Base-by-base conservation (phyloP, 23 tunicate species). In the Trididemnum clinides region DNA sequence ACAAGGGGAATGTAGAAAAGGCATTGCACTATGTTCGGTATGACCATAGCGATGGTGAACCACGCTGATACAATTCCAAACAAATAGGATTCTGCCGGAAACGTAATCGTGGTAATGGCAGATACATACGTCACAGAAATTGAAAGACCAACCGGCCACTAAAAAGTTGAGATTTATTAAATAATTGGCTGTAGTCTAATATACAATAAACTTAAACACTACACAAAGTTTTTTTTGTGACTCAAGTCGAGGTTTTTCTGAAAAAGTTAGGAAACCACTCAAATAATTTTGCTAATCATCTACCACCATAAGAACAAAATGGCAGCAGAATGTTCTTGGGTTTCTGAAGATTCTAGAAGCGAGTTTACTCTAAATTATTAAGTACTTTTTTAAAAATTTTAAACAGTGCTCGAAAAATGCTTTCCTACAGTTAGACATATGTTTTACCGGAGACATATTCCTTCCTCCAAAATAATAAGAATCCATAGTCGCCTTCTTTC, bases 81-180 rank as follows among this genome's bases (percentile, higher is more conserved):
- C 63, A 75, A 39, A 26, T 75, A 75, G 23, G 63, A 23, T 23
- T 75, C 81, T 4, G 81, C 57, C 2, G 81, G 81, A 12, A 36
- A 38, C 4, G 58, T 22, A 26, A 75, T 75, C 34, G 38, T 10
- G 25, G 81, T 75, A 28, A 75, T 21, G 3, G 81, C 81, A 2
- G 81, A 75, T 2, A 75, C 25, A 36, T 4, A 38, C 27, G 58
- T 75, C 25, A 38, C 81, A 12, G 59, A 36, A 4, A 75, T 75
- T 6, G 81, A 75, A 35, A 75, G 58, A 10, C 81, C 81, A 12
- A 75, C 31, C 25, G 81, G 81, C 21, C 36, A 36, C 81, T 75
- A 37, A 6, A 29, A 69, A 69, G 4, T 4, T 12, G 27, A 15
- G 15, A 44, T 15, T 7, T 7, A 44, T 44, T 44, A 7, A 44